Evolutionary conservation across 2,113 vertebrate species (phyloP).

Genomic region (Nothocercus nigrocapillus): DNA sequence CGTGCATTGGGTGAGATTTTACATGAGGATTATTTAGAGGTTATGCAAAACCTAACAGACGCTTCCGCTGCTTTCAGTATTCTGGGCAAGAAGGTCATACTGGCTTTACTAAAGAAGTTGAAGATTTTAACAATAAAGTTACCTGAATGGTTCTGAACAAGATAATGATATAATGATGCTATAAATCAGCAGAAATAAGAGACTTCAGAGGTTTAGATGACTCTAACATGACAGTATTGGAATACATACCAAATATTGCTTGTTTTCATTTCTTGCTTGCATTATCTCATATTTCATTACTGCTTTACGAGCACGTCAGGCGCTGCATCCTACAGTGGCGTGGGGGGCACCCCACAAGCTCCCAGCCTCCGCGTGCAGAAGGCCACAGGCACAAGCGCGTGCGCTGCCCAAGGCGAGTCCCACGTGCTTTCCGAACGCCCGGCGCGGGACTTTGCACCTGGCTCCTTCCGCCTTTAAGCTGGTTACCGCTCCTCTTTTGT

Average conservation of each 20-base stretch:
- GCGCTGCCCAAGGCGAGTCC: too few species aligned
- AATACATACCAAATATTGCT: background rate
- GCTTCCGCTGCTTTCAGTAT: background rate
- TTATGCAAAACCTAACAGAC: background rate
- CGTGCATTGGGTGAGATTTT: background rate
- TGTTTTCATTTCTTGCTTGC: background rate
- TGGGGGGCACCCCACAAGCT: background rate
- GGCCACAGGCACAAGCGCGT: background rate
- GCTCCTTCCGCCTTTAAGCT: conserved; percentile 10
- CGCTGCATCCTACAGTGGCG: background rate
- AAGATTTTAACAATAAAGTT: background rate
- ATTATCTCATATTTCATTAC: conserved; percentile 36
- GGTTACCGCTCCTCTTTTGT: conserved; percentile 44
- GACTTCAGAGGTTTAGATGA: background rate
- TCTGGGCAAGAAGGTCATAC: background rate
- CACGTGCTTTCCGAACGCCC: background rate
- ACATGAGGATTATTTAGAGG: background rate
- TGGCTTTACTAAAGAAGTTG: background rate
- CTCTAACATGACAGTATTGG: background rate
- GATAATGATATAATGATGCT: background rate
- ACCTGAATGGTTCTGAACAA: background rate
- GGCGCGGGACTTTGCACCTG: background rate
- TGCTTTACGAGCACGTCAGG: conserved; percentile 25
- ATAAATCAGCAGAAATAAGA: background rate
- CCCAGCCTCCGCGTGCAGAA: background rate